Conservation (phyloP, 2,113 vertebrate genomes). For the Sander vitreus region DNA sequence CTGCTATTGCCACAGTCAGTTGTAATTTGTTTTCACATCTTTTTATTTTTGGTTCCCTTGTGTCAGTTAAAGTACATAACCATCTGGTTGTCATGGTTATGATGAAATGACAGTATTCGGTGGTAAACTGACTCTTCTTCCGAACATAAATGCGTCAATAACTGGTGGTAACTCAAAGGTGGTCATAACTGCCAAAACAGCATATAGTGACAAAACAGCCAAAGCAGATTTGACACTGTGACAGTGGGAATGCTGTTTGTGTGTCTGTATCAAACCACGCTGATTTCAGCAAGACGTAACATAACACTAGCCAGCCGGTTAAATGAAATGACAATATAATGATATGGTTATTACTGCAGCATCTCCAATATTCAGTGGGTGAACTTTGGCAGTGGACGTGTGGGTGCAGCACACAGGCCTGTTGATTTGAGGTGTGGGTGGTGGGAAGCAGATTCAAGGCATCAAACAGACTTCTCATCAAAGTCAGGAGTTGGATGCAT, state of each 20-base stretch:
- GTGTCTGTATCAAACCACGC: background rate
- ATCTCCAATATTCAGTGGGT: constrained; percentile 51
- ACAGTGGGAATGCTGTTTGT: no score
- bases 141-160: background rate
- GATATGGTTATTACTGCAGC: constrained; percentile 62
- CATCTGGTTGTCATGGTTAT: background rate
- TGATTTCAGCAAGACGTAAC: background rate
- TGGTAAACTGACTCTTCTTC: background rate
- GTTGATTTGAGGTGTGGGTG: constrained; percentile 69
- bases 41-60: background rate
- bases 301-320: background rate
- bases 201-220: background rate
- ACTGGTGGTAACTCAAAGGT: background rate
- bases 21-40: background rate
- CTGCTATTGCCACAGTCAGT: background rate
- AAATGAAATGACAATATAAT: constrained; percentile 2
- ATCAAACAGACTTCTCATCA: constrained; percentile 74
- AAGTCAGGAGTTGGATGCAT: constrained; percentile 63
- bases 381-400: constrained; percentile 68
- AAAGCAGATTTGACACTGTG: background rate
- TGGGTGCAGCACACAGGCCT: constrained; percentile 64
- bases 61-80: background rate
- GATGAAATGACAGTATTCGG: background rate
- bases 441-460: constrained; percentile 64
- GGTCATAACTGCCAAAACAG: background rate